Conservation (phyloP, 2,888 invertebrate genomes). For the Galeopsomyia nigrocyanea region DNA sequence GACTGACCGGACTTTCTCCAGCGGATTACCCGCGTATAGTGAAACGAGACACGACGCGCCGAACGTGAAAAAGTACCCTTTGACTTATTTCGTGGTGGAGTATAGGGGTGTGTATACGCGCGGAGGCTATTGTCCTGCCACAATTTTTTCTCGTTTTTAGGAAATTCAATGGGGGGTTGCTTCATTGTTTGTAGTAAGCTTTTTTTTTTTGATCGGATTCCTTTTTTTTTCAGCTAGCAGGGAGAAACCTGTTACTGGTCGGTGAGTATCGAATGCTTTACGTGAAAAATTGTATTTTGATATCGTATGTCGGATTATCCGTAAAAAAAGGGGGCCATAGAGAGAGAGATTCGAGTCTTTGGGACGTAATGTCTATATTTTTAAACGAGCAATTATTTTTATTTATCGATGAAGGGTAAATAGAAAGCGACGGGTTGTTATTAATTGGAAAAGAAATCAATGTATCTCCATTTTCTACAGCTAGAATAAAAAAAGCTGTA, state of each 20-base stretch:
- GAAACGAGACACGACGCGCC: slow-evolving; percentile 42
- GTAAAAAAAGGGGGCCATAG: background rate
- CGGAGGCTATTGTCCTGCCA: slow-evolving; percentile 19
- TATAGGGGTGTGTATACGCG: slow-evolving; percentile 8
- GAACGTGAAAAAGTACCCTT: slow-evolving; percentile 44
- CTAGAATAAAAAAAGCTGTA: too few relatives aligned
- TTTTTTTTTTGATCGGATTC: slow-evolving; percentile 42
- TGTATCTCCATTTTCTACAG: too few relatives aligned
- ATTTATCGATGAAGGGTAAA: too few relatives aligned
- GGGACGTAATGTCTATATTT: slow-evolving; percentile 19
- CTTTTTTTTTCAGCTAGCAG: slow-evolving; percentile 8
- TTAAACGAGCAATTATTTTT: slow-evolving; percentile 6
- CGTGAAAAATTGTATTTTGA: slow-evolving; percentile 46
- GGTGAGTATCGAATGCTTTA: slow-evolving; percentile 9
- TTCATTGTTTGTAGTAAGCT: slow-evolving; percentile 35
- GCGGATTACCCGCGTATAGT: slow-evolving; percentile 43
- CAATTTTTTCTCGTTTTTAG: slow-evolving; percentile 40
- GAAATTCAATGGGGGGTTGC: slow-evolving; percentile 10
- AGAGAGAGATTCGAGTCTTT: background rate
- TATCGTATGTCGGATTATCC: slow-evolving; percentile 32
- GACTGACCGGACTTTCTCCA: slow-evolving; percentile 42
- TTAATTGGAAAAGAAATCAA: too few relatives aligned
- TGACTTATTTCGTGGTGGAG: slow-evolving; percentile 43
- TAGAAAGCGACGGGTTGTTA: too few relatives aligned
- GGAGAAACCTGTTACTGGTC: slow-evolving; percentile 40